phyloP scores from a whole-genome alignment of 1,140 invertebrate species.

The Magallana gigas region DNA sequence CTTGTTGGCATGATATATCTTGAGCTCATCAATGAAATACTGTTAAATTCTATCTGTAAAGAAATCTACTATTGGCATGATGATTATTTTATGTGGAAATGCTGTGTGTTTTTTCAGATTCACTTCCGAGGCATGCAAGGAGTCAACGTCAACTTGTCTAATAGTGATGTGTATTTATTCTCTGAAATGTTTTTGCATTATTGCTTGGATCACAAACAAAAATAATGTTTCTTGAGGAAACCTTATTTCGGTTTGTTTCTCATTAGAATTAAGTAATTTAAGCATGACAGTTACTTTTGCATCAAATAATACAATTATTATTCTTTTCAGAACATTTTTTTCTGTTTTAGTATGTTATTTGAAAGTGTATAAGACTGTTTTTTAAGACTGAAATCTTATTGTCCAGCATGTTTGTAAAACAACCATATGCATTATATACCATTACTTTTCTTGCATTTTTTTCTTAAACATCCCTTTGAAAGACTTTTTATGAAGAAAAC shows the following conservation, averaged over 20 bases:
- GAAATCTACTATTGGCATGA: not conserved
- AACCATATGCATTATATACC: not conserved
- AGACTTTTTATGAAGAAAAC: not conserved
- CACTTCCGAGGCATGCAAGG: not conserved
- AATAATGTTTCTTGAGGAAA: not conserved
- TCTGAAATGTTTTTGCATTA: not conserved
- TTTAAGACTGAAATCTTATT: not conserved
- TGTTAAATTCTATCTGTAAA: not conserved
- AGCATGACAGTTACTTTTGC: constrained; percentile 5
- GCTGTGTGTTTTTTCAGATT: constrained; percentile 26
- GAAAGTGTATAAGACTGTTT: not conserved
- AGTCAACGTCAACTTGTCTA: not conserved
- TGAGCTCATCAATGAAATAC: too few species aligned
- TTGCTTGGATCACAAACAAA: not conserved
- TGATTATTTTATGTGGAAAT: not conserved
- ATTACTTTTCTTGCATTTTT: not conserved
- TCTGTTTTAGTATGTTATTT: not conserved
- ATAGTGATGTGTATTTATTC: not conserved
- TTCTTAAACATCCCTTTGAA: not conserved
- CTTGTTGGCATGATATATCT: too few species aligned
- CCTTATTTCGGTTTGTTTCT: constrained; percentile 18
- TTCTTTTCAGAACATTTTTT: not conserved
- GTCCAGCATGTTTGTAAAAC: constrained; percentile 7
- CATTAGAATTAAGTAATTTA: not conserved
- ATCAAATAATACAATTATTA: not conserved